Base-by-base conservation (phyloP, 2,113 vertebrate genomes). In the Pseudonaja textilis region DNA sequence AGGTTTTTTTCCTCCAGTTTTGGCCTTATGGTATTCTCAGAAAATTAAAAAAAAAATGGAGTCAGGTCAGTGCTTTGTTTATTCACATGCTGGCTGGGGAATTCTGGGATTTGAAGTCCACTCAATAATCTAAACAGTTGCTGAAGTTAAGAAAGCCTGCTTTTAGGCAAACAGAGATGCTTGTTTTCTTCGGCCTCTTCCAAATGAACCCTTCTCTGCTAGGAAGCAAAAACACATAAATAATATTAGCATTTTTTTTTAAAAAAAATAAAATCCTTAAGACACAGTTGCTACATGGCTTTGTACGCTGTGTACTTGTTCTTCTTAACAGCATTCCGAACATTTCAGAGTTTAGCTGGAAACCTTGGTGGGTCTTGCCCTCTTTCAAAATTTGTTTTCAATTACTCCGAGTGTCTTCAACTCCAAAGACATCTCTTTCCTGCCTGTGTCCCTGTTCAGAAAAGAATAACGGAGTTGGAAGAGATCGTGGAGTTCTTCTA, bases 341-440 rank as follows among this genome's bases (percentile, higher is more conserved):
- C 95, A 96, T 97, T 95, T 61, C 94, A 95, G 56, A 57, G 92
- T 93, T 97, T 93, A n/a, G 0, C 74, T 89, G 95, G 93, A 96
- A 95, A 95, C 95, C 96, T 94, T 93, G 50, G 50, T 90, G 64
- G 0, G 0, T 85, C 85, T 93, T 94, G 74, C 56, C 39, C 69
- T 91, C 93, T 93, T 96, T 74, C 94, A 96, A 95, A 95, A 96
- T 94, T 95, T 96, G 94, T 90, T 96, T 97, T 96, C 95, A 94
- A 95, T 96, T 96, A 94, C 94, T 69, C 29, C 91, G 92, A 90
- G 93, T 57, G 96, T 94, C 96, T 95, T 96, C 92, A 94, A 94
- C 88, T 90, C 93, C 94, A 95, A 93, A 95, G 61, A 81, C 56
- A 74, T 52, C 90, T 93, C 45, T 56, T 57, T 90, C 23, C 55